Base-by-base conservation (phyloP, 1,140 invertebrate species). In the Plodia interpunctella region DNA sequence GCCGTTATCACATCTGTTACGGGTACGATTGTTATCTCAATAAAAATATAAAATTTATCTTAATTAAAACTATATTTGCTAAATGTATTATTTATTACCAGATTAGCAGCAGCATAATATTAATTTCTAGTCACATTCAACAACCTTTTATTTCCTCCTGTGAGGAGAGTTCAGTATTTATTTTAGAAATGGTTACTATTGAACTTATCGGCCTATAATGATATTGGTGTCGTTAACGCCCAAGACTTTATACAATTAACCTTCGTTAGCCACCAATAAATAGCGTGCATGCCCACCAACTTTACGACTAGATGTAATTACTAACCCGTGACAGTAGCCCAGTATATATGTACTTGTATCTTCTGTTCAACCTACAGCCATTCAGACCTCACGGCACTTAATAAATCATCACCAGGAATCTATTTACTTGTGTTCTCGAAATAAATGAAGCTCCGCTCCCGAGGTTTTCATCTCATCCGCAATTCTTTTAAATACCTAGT, bases 221-320 rank as follows among this genome's bases (percentile, higher is more conserved):
- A 6, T 8, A 11, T 9, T 32, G 55, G 21, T 65, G 59, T 63
- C 55, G 58, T 66, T 66, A 62, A 58, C 32, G 55, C 50, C 50
- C 60, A 54, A 58, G 51, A 59, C 65, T 15, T 57, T 61, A 64
- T 59, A 70, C 71, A 77, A 78, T 82, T 85, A 82, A 78, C 70
- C 72, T 75, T 71, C 72, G 78, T 78, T 79, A 77, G 70, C 68
- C 60, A 62, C 68, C 80, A 82, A 83, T 82, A 82, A 85, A 85
- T 78, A 82, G 72, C 70, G 64, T 61, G 65, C 69, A 72, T 57
- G 74, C 60, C 68, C 60, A 74, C 70, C 76, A 70, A 65, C 68
- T 79, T 75, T 68, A 76, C 65, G 66, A 67, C 67, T 66, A 75
- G 69, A 72, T 80, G 78, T 83, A 83, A 81, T 85, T 85, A 76